phyloP scores from a whole-genome alignment of 2,113 vertebrate species.

The Pseudopodoces humilis region DNA sequence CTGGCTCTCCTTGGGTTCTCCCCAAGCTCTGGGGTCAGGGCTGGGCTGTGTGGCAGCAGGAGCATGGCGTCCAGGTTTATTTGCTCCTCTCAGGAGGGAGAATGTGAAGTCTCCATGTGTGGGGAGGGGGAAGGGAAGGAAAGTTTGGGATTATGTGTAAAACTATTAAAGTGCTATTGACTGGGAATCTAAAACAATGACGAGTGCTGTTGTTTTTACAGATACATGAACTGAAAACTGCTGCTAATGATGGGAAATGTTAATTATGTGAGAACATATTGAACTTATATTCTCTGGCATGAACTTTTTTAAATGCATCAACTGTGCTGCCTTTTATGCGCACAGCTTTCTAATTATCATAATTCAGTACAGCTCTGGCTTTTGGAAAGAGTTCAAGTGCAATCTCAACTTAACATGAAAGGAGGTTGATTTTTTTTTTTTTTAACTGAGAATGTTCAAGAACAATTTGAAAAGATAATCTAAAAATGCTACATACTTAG shows the following conservation, averaged over 20 bases:
- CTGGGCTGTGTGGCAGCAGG: not conserved
- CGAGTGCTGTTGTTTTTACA: slow-evolving; percentile 75
- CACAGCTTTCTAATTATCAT: slow-evolving; percentile 83
- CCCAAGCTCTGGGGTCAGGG: not conserved
- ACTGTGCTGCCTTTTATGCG: slow-evolving; percentile 73
- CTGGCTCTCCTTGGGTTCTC: not conserved
- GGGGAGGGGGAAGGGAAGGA: slow-evolving; percentile 15
- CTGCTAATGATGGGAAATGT: slow-evolving; percentile 80
- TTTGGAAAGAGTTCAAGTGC: slow-evolving; percentile 77
- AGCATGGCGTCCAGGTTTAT: not conserved
- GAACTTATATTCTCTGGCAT: slow-evolving; percentile 82
- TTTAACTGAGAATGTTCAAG: slow-evolving; percentile 68
- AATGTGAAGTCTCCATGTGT: slow-evolving; percentile 7
- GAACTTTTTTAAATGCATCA: slow-evolving; percentile 76
- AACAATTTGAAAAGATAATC: slow-evolving; percentile 74
- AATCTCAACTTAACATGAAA: slow-evolving; percentile 81
- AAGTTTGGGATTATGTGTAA: slow-evolving; percentile 51
- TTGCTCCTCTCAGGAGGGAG: slow-evolving; percentile 1
- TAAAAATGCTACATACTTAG: slow-evolving; percentile 64
- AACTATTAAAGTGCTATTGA: slow-evolving; percentile 67
- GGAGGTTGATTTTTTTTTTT: not conserved
- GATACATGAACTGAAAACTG: slow-evolving; percentile 79
- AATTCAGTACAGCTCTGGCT: slow-evolving; percentile 77
- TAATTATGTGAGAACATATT: slow-evolving; percentile 84
- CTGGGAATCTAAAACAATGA: slow-evolving; percentile 61